These are phyloP conservation scores for Apodemia hepburni DNA, from an alignment of 2,888 invertebrate genomes.

Conservation along the genomic window DNA sequence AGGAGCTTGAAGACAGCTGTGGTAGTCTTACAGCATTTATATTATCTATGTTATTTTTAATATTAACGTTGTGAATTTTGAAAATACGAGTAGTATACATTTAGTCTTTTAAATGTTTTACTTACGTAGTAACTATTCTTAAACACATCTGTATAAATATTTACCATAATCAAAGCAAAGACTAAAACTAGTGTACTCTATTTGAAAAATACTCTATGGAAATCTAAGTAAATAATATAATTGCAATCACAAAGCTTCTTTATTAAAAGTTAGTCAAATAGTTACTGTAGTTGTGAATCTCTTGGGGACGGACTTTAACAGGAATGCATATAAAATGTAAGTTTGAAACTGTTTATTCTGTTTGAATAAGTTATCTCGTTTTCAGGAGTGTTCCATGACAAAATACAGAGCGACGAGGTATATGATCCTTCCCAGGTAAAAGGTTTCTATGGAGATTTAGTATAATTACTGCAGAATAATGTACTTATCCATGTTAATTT, in stretches of 20 bases:
- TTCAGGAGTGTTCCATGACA: background rate
- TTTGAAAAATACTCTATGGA: background rate
- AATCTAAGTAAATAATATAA: background rate
- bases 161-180: background rate
- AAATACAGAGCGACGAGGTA: background rate
- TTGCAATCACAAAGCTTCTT: background rate
- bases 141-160: too few species aligned
- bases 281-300: background rate
- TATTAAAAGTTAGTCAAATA: slow-evolving; percentile 11
- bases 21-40: too few species aligned
- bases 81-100: too few species aligned
- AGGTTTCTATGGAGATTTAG: background rate
- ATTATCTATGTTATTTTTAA: too few species aligned
- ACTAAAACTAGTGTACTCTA: background rate
- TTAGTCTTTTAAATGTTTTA: background rate
- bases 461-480: too few species aligned
- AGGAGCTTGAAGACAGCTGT: too few species aligned
- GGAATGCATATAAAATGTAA: slow-evolving; percentile 1
- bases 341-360: slow-evolving; percentile 5
- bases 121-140: too few species aligned
- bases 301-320: slow-evolving; percentile 7
- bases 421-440: background rate
- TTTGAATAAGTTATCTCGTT: background rate
- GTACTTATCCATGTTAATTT: too few species aligned
- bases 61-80: too few species aligned